phyloP scores from a whole-genome alignment of 2,113 vertebrate genomes.

The Psettodes erumei region DNA sequence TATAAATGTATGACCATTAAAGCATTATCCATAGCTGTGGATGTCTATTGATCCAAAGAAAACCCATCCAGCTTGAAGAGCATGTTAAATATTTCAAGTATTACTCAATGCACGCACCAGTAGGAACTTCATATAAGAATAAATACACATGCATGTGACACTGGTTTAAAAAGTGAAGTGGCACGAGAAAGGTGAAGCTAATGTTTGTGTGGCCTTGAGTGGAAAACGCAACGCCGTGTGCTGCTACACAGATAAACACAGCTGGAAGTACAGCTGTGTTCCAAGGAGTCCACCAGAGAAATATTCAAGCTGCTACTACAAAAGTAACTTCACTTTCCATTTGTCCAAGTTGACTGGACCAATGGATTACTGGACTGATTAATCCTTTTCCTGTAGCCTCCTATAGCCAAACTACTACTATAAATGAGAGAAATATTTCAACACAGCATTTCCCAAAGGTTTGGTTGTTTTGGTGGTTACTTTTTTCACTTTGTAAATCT shows the following conservation, averaged over 20 bases:
- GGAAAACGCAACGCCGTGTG: not conserved
- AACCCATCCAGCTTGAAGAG: not conserved
- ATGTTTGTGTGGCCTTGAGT: conserved; percentile 6
- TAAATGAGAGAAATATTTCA: not conserved
- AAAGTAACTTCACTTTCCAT: no score
- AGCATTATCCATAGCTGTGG: not conserved
- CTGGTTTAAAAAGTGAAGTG: not conserved
- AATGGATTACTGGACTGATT: no score
- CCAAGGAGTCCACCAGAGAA: not conserved
- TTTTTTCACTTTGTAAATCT: not conserved
- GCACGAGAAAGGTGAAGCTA: not conserved
- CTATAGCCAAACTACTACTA: no score
- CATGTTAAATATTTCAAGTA: conserved; percentile 6
- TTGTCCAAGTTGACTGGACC: no score
- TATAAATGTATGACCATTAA: not conserved
- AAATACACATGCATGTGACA: not conserved
- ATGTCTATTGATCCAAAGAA: not conserved
- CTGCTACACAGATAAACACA: not conserved
- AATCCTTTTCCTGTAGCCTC: no score
- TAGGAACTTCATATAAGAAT: not conserved
- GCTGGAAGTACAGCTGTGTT: not conserved
- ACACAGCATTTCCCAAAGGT: not conserved
- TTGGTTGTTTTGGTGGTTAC: not conserved
- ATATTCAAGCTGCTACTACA: not conserved
- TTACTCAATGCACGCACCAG: not conserved